Conservation (phyloP, 1,140 invertebrate genomes). For the Luehdorfia chinensis region DNA sequence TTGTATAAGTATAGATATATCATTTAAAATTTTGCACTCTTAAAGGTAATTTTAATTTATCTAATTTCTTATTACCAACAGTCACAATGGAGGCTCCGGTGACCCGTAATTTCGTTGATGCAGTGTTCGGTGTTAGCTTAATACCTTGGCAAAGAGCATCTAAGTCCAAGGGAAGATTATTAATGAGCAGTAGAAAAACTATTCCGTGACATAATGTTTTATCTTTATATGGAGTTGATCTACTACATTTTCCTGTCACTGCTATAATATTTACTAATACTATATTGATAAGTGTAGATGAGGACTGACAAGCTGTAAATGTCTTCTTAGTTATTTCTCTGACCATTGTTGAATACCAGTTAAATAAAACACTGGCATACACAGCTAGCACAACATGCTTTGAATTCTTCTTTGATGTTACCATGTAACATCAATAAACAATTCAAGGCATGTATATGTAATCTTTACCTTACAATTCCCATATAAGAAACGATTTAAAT, state of each 20-base stretch:
- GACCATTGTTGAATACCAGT: constrained; percentile 33
- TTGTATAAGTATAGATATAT: too few relatives aligned
- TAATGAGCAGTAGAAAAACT: constrained; percentile 52
- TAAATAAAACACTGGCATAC: constrained; percentile 47
- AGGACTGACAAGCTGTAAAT: constrained; percentile 35
- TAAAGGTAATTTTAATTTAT: constrained; percentile 53
- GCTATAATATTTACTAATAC: constrained; percentile 44
- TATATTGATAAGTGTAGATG: constrained; percentile 45
- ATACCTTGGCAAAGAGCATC: constrained; percentile 36
- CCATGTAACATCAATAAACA: constrained; percentile 32
- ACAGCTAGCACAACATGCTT: constrained; percentile 40
- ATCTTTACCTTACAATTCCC: constrained; percentile 49
- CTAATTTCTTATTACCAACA: constrained; percentile 34
- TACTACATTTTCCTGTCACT: constrained; percentile 31
- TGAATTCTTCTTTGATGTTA: constrained; percentile 26
- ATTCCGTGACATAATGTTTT: constrained; percentile 53
- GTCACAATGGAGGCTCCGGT: constrained; percentile 44
- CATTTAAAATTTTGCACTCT: constrained; percentile 45
- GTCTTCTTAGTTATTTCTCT: constrained; percentile 44
- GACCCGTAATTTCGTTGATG: constrained; percentile 35
- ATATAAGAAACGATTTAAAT: constrained; percentile 40
- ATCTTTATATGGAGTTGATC: constrained; percentile 49
- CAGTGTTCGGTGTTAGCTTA: constrained; percentile 37
- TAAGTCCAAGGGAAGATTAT: constrained; percentile 49
- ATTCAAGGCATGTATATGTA: constrained; percentile 35